A percentile compares a stretch with the other conserved stretches of the same genome.
Conservation (phyloP, 2,797 vertebrate genomes). For the Babyrousa celebensis region DNA sequence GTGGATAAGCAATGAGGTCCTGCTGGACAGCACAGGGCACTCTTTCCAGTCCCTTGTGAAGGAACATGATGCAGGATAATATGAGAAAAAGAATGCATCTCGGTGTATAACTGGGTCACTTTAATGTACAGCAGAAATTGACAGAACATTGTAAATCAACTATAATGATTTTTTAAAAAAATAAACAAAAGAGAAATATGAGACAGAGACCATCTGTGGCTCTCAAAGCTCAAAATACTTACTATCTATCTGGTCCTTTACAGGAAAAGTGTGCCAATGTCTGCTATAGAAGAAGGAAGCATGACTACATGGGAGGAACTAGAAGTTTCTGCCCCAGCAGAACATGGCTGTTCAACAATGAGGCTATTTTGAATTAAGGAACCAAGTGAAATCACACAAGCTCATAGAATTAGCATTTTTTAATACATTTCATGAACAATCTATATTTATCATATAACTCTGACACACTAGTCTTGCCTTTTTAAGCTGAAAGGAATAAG, state of each 20-base stretch:
- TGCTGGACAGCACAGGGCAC: no score
- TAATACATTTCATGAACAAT: constrained; percentile 53
- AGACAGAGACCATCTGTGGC: background rate
- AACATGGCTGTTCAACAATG: background rate
- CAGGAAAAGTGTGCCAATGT: background rate
- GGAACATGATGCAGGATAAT: no score
- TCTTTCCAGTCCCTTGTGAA: no score
- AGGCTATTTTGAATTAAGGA: constrained; percentile 22
- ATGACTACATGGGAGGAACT: background rate
- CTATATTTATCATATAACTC: constrained; percentile 36
- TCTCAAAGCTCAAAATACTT: constrained; percentile 30
- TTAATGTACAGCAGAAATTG: no score
- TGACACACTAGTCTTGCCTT: constrained; percentile 31
- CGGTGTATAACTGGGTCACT: no score
- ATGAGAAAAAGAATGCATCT: no score
- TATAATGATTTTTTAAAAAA: background rate
- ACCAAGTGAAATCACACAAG: constrained; percentile 16
- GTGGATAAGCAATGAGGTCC: no score
- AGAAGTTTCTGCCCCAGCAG: background rate
- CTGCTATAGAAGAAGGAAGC: background rate
- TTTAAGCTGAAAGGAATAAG: constrained; percentile 49
- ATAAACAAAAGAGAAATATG: background rate
- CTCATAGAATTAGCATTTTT: constrained; percentile 43
- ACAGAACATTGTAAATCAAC: no score
- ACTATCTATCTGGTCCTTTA: background rate